Percentiles rank a stretch among this genome's conserved stretches.
Evolutionary conservation across 2,113 vertebrate genomes (phyloP).

Genomic region (Pimephales promelas): DNA sequence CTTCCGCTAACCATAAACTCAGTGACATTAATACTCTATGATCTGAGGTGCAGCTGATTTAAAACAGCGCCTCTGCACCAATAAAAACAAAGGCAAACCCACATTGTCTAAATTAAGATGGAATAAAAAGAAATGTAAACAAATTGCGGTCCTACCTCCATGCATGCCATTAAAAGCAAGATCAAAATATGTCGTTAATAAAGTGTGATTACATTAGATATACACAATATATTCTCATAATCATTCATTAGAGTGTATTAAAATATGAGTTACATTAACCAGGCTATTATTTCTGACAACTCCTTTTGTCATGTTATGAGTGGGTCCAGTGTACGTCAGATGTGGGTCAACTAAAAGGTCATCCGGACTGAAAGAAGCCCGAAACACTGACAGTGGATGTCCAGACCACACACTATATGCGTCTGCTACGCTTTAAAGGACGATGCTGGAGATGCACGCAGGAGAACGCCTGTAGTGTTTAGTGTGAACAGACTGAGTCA

Average conservation of each 20-base stretch:
- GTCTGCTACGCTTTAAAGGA: neutral
- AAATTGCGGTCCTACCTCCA: neutral
- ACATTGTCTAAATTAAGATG: neutral
- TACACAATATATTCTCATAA: neutral
- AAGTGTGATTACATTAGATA: neutral
- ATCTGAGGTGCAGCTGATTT: neutral
- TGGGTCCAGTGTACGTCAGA: neutral
- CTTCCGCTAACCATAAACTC: neutral
- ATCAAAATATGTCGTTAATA: neutral
- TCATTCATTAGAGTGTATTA: neutral
- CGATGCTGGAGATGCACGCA: no score
- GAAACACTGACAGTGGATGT: neutral
- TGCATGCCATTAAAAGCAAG: neutral
- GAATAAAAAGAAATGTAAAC: neutral
- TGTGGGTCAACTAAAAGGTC: neutral
- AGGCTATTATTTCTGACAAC: neutral
- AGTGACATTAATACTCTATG: neutral
- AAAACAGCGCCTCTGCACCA: neutral
- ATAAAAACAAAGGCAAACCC: neutral
- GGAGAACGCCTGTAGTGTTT: no score
- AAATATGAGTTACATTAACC: neutral
- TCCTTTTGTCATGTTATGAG: neutral
- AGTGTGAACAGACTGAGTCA: constrained; percentile 1
- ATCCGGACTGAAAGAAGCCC: neutral
- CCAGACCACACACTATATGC: neutral